phyloP scores from a whole-genome alignment of 2,888 invertebrate genomes.

The Philaethria dido region DNA sequence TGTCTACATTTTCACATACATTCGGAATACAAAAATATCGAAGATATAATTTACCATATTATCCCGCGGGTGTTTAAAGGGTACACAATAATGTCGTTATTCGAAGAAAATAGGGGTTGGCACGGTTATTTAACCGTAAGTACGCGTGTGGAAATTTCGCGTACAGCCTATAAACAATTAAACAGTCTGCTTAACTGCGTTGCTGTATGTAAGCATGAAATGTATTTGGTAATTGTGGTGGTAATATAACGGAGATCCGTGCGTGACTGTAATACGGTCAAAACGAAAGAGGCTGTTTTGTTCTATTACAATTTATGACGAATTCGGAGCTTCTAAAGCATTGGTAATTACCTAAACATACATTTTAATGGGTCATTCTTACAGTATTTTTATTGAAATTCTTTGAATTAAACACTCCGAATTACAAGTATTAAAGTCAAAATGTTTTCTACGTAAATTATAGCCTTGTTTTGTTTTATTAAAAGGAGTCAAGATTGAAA shows the following conservation, averaged over 20 bases:
- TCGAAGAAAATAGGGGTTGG: conserved; percentile 40
- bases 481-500: conserved; percentile 54
- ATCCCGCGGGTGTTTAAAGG: conserved; percentile 39
- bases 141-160: conserved; percentile 45
- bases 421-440: neutral
- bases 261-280: conserved; percentile 69
- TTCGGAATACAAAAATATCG: conserved; percentile 28
- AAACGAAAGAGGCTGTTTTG: conserved; percentile 60
- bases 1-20: conserved; percentile 27
- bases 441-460: conserved; percentile 12
- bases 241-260: conserved; percentile 62
- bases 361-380: conserved; percentile 44
- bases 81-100: conserved; percentile 38
- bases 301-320: conserved; percentile 55
- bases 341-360: conserved; percentile 53
- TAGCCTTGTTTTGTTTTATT: neutral
- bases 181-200: conserved; percentile 49
- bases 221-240: conserved; percentile 72
- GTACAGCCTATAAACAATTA: conserved; percentile 52
- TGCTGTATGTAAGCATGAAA: conserved; percentile 50
- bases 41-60: conserved; percentile 39
- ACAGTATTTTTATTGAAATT: conserved; percentile 37
- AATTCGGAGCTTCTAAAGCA: conserved; percentile 52
- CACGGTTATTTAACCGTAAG: conserved; percentile 45
- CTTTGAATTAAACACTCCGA: neutral